phyloP scores from a whole-genome alignment of 2,888 invertebrate genomes.

The Diarsia dahlii region DNA sequence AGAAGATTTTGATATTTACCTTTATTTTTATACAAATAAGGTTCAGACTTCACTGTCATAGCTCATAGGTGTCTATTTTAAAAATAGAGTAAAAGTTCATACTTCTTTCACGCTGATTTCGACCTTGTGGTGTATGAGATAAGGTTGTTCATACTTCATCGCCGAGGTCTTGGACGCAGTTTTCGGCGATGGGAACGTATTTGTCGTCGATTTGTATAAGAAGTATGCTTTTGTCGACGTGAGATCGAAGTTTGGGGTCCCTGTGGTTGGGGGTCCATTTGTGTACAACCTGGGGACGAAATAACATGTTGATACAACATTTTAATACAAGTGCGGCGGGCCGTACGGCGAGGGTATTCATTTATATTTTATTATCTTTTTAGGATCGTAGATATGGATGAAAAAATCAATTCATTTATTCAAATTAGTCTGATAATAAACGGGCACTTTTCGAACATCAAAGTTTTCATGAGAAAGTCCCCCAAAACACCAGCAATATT shows the following conservation, averaged over 20 bases:
- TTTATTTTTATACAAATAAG: constrained; percentile 36
- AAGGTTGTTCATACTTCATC: constrained; percentile 90
- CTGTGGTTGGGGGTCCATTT: constrained; percentile 98
- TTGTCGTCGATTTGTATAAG: constrained; percentile 98
- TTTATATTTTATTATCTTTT: no score
- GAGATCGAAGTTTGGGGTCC: constrained; percentile 96
- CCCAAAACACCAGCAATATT: no score
- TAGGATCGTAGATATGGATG: no score
- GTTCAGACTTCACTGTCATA: constrained; percentile 53
- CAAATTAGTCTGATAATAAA: no score
- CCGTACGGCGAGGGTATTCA: no score
- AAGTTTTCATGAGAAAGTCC: no score
- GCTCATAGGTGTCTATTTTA: constrained; percentile 25
- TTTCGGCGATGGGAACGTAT: constrained; percentile 98
- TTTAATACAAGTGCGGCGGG: no score
- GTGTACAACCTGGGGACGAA: constrained; percentile 93
- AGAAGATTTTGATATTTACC: constrained; percentile 31
- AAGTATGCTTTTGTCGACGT: constrained; percentile 97
- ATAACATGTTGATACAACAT: no score
- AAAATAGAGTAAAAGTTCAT: constrained; percentile 28
- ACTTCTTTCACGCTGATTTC: constrained; percentile 37
- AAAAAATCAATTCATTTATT: no score
- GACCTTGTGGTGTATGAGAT: neutral
- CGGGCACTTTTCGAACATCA: no score
- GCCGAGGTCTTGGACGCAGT: constrained; percentile 95